phyloP scores from a whole-genome alignment of 2,113 vertebrate species.

The Planiliza haematocheilus region DNA sequence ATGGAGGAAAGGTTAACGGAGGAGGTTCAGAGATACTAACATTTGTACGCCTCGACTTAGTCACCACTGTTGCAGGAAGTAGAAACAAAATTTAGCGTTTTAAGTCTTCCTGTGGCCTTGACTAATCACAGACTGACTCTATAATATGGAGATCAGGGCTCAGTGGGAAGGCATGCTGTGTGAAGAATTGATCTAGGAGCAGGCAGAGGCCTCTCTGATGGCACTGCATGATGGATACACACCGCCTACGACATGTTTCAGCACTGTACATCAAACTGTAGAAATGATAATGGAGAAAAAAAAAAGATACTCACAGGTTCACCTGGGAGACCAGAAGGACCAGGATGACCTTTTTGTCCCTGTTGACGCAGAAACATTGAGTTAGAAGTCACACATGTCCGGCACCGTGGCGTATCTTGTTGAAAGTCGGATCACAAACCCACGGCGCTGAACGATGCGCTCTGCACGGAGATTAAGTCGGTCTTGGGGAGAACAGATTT shows the following conservation, averaged over 20 bases:
- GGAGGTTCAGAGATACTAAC: no score
- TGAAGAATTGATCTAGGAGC: no score
- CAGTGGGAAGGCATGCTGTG: no score
- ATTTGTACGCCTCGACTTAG: no score
- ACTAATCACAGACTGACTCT: no score
- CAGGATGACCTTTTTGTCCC: constrained; percentile 93
- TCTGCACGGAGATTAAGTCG: not conserved
- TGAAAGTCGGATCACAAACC: constrained; percentile 15
- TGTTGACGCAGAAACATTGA: constrained; percentile 68
- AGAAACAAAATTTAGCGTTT: no score
- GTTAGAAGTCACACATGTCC: not conserved
- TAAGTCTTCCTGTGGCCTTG: no score
- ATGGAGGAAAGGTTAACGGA: no score
- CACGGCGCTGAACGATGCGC: not conserved
- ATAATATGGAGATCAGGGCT: no score
- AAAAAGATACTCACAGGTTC: constrained; percentile 90
- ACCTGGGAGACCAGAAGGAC: constrained; percentile 91
- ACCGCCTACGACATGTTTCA: not conserved
- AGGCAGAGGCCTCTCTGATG: no score
- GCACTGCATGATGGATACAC: no score
- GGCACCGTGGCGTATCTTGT: not conserved
- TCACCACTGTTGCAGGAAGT: no score
- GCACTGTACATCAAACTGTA: not conserved
- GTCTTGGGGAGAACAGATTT: not conserved
- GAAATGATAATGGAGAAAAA: not conserved